A percentile compares a stretch with the other conserved stretches of the same genome.
These are phyloP conservation scores for Capra hircus DNA, from an alignment of 2,113 vertebrate species.

Conservation along the genomic window DNA sequence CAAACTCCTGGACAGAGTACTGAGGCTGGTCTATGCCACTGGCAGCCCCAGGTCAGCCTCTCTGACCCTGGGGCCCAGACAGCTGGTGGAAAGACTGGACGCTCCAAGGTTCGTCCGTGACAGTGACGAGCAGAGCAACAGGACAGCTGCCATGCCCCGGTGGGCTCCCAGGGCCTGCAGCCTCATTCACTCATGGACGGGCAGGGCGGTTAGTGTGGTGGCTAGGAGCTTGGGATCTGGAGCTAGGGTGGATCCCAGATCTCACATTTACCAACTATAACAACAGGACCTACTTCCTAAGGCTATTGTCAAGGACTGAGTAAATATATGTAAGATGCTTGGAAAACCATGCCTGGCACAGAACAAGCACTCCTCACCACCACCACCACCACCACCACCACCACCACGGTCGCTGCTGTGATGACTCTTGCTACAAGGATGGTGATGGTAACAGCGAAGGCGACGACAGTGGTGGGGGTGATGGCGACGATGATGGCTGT, in stretches of 20 bases:
- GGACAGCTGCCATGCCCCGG: background rate
- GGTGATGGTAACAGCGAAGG: rapidly evolving
- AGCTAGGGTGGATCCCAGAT: background rate
- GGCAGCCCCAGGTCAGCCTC: background rate
- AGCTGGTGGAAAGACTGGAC: background rate
- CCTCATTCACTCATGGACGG: background rate
- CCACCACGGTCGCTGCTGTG: too few relatives aligned
- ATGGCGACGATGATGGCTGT: rapidly evolving
- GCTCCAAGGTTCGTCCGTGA: too few relatives aligned
- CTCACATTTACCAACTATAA: background rate
- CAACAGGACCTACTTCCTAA: background rate
- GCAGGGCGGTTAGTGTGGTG: rapidly evolving
- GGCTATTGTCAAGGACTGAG: background rate
- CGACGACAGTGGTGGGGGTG: rapidly evolving
- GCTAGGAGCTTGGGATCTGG: background rate
- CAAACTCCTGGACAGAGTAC: background rate
- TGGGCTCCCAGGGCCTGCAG: background rate
- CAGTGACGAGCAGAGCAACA: background rate
- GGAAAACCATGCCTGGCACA: background rate
- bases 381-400: background rate
- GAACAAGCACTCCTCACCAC: background rate
- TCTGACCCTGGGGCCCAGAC: background rate
- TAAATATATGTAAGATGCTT: background rate
- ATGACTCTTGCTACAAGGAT: background rate
- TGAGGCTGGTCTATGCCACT: background rate